Evolutionary conservation across 2,888 invertebrate genomes (phyloP).

Genomic region (Melanostoma scalare): DNA sequence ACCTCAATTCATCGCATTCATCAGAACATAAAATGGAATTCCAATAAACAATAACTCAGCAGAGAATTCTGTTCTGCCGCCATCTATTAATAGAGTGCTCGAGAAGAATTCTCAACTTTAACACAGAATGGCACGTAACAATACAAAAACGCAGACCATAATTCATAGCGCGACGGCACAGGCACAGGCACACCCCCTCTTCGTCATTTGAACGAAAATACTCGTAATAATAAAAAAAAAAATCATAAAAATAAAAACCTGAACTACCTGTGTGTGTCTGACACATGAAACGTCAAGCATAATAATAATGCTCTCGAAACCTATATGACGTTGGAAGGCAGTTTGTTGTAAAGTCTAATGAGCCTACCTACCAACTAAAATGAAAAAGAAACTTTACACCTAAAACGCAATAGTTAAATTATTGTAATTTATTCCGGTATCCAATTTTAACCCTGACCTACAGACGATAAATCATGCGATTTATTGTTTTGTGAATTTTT

Average conservation of each 20-base stretch:
- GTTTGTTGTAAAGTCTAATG: slow-evolving; percentile 44
- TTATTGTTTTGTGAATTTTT: slow-evolving; percentile 48
- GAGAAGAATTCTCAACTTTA: slow-evolving; percentile 52
- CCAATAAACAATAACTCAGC: slow-evolving; percentile 67
- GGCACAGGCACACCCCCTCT: slow-evolving; percentile 38
- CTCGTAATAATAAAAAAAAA: neutral
- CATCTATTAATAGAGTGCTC: slow-evolving; percentile 62
- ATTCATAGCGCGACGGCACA: slow-evolving; percentile 24
- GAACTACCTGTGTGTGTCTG: slow-evolving; percentile 43
- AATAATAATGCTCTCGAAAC: slow-evolving; percentile 33
- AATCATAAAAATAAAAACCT: slow-evolving; percentile 2
- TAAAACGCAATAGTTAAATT: slow-evolving; percentile 49
- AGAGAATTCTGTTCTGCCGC: slow-evolving; percentile 47
- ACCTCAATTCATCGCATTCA: slow-evolving; percentile 64
- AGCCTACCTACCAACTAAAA: slow-evolving; percentile 1
- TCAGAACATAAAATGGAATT: slow-evolving; percentile 43
- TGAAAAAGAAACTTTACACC: slow-evolving; percentile 16
- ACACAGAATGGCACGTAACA: slow-evolving; percentile 61
- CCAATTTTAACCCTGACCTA: slow-evolving; percentile 74
- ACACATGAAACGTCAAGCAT: slow-evolving; percentile 47
- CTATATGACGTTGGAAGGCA: slow-evolving; percentile 25
- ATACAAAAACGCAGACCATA: slow-evolving; percentile 50
- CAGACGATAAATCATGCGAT: slow-evolving; percentile 72
- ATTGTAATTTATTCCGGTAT: slow-evolving; percentile 65
- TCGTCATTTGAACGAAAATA: neutral